These are phyloP conservation scores for Tribolium castaneum DNA, from an alignment of 1,140 invertebrate genomes.

Conservation along the genomic window DNA sequence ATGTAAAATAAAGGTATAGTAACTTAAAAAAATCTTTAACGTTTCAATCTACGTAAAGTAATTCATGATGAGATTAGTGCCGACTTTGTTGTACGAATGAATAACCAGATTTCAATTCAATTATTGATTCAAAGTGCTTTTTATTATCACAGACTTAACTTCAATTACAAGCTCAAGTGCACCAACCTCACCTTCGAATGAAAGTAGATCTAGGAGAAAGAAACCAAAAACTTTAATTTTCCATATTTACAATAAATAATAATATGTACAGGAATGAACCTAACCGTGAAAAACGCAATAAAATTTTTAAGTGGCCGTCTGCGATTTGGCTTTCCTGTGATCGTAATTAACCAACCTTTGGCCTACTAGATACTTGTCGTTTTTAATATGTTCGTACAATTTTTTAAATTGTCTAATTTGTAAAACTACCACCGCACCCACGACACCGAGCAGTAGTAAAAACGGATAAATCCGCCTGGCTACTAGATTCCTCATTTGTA, in stretches of 20 bases:
- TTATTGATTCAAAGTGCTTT: background rate
- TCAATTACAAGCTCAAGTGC: background rate
- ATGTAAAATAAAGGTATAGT: constrained; percentile 14
- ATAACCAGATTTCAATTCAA: background rate
- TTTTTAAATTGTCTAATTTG: constrained; percentile 90
- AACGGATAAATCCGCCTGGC: constrained; percentile 93
- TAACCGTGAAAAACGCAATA: background rate
- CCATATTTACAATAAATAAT: constrained; percentile 19
- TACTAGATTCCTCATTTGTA: constrained; percentile 81
- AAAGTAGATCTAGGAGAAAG: background rate
- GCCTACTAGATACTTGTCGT: constrained; percentile 98
- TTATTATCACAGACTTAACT: constrained; percentile 20
- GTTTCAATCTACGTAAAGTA: background rate
- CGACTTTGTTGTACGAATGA: background rate
- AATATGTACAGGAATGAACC: constrained; percentile 31
- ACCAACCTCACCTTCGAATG: background rate
- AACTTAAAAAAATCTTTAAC: background rate
- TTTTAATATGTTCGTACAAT: constrained; percentile 98
- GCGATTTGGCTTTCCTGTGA: constrained; percentile 69
- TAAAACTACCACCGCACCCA: constrained; percentile 78
- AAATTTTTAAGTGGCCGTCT: constrained; percentile 34
- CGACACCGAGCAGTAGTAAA: constrained; percentile 77
- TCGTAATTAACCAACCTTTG: constrained; percentile 96
- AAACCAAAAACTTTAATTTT: constrained; percentile 4
- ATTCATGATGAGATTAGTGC: constrained; percentile 9